Evolutionary conservation across 1,140 invertebrate genomes (phyloP).

Genomic region (Saccostrea glomerata): DNA sequence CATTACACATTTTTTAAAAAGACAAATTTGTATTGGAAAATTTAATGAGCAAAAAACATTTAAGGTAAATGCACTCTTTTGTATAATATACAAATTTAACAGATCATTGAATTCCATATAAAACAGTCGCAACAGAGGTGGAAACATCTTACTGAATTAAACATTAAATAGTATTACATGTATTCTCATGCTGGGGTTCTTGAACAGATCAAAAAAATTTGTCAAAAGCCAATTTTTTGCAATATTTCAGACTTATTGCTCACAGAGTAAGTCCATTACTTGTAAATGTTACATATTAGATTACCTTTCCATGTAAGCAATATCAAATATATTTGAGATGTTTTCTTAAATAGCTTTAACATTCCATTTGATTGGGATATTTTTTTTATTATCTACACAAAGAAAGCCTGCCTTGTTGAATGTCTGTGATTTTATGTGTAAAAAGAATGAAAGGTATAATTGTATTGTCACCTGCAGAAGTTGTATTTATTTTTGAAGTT

Average conservation of each 20-base stretch:
- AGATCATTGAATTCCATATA: neutral
- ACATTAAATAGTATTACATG: no score
- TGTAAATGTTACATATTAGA: neutral
- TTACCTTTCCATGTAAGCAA: neutral
- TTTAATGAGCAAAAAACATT: no score
- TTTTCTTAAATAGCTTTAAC: slow-evolving; percentile 10
- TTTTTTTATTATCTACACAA: neutral
- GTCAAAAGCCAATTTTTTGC: neutral
- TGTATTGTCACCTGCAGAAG: slow-evolving; percentile 5
- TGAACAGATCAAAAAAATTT: neutral
- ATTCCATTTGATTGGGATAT: neutral
- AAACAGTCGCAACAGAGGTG: neutral
- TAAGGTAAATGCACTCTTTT: no score
- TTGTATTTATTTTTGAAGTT: slow-evolving; percentile 39
- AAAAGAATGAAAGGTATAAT: neutral
- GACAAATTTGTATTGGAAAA: no score
- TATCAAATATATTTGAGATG: neutral
- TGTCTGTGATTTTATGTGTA: neutral
- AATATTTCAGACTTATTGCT: neutral
- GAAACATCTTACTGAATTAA: no score
- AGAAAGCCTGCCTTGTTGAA: neutral
- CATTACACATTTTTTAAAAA: no score
- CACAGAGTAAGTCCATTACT: neutral
- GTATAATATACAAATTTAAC: neutral
- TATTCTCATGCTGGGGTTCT: no score